These are phyloP conservation scores for Phalacrocorax brasilianus DNA, from an alignment of 2,113 vertebrate genomes.

Conservation along the genomic window DNA sequence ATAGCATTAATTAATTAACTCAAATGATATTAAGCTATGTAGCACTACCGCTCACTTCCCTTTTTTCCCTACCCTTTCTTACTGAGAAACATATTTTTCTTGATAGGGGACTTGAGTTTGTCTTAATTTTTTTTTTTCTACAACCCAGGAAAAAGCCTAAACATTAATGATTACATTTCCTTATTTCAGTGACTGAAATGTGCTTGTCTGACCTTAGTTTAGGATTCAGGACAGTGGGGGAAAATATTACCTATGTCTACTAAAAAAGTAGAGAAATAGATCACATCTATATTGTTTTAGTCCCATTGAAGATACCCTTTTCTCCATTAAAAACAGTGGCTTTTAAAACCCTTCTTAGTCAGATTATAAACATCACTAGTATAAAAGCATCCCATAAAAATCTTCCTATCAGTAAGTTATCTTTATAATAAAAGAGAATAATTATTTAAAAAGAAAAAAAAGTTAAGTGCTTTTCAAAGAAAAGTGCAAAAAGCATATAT, in stretches of 20 bases:
- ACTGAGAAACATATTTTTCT: not conserved
- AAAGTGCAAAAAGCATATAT: not conserved
- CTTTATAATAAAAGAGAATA: not conserved
- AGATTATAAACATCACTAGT: not conserved
- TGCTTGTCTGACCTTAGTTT: not conserved
- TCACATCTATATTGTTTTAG: not conserved
- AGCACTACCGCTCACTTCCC: not conserved
- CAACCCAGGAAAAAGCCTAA: conserved; percentile 20
- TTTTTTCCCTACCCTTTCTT: not conserved
- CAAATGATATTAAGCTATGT: not conserved
- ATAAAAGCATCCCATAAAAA: not conserved
- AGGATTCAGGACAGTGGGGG: not conserved
- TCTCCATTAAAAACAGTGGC: not conserved
- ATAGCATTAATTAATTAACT: not conserved
- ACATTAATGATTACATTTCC: not conserved
- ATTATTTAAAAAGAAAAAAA: not conserved
- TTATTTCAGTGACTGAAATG: conserved; percentile 16
- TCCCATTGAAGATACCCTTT: not conserved
- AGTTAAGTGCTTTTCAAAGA: not conserved
- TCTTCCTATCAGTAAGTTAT: not conserved
- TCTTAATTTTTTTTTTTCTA: not conserved
- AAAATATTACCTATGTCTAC: not conserved
- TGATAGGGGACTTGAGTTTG: not conserved
- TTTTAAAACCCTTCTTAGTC: not conserved
- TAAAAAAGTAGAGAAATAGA: not conserved